Percentiles rank a stretch among this genome's conserved stretches.
Evolutionary conservation across 2,113 vertebrate species (phyloP).

Genomic region (Martes martes): DNA sequence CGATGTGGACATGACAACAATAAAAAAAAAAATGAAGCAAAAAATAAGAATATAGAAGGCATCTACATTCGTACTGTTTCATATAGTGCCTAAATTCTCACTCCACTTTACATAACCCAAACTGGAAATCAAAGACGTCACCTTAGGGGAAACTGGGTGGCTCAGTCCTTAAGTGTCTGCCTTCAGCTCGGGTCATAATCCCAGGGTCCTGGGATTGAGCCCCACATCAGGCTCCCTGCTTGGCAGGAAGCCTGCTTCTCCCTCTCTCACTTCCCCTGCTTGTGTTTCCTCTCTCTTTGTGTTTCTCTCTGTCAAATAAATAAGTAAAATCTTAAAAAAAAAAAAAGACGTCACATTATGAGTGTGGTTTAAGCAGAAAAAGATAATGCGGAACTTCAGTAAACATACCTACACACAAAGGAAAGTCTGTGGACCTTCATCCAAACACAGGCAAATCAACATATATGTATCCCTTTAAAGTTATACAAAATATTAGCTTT

Average conservation of each 20-base stretch:
- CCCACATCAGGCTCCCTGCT: no score
- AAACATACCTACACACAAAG: background rate
- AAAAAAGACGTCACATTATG: background rate
- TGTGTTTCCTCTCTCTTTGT: no score
- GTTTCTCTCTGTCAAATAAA: no score
- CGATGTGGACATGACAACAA: background rate
- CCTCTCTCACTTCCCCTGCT: no score
- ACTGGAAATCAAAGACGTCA: background rate
- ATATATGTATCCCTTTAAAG: background rate
- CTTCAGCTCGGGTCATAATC: no score
- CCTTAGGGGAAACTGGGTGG: background rate
- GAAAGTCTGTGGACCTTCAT: background rate
- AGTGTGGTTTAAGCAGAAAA: background rate
- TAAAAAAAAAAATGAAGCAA: background rate
- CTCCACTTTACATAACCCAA: background rate
- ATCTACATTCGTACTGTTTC: background rate
- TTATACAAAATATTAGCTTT: background rate
- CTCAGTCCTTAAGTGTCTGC: no score
- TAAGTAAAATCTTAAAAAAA: no score
- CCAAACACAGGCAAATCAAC: background rate
- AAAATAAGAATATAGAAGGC: background rate
- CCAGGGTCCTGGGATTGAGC: no score
- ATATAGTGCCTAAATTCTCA: background rate
- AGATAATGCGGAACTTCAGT: background rate
- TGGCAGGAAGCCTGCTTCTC: no score